Percentiles rank a stretch among this genome's conserved stretches.
Conservation (phyloP, 2,888 invertebrate species). For the Cylloceria caligata region DNA sequence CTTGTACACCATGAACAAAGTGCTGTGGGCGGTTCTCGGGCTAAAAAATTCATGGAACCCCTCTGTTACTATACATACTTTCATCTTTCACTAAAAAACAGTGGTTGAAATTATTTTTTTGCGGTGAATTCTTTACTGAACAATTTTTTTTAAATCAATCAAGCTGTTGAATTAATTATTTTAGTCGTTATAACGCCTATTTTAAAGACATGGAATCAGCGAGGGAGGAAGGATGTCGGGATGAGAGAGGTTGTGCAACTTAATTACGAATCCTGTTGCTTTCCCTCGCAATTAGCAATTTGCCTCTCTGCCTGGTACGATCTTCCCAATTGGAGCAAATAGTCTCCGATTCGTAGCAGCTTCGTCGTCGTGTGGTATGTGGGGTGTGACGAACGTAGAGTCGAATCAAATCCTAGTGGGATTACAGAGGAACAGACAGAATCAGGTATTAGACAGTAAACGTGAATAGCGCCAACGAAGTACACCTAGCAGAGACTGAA, state of each 20-base stretch:
- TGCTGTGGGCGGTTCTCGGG: slow-evolving; percentile 19
- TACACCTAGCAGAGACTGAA: neutral
- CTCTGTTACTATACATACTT: neutral
- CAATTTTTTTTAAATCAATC: neutral
- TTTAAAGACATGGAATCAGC: neutral
- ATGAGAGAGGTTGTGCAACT: slow-evolving; percentile 16
- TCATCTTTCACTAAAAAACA: neutral
- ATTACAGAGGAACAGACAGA: slow-evolving; percentile 21
- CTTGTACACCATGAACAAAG: slow-evolving; percentile 14
- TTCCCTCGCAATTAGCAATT: slow-evolving; percentile 58
- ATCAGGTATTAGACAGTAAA: slow-evolving; percentile 29
- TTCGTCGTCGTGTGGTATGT: slow-evolving; percentile 22
- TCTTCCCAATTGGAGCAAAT: slow-evolving; percentile 34
- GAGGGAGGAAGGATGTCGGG: neutral
- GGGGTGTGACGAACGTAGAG: slow-evolving; percentile 8
- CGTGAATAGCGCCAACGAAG: neutral
- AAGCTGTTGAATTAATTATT: neutral
- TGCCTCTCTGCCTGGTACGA: slow-evolving; percentile 25
- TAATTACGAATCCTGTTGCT: slow-evolving; percentile 64
- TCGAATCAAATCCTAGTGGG: neutral
- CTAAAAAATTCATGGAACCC: slow-evolving; percentile 12
- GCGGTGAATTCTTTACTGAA: neutral
- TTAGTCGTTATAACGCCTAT: neutral
- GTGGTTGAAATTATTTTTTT: neutral
- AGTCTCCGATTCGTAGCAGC: slow-evolving; percentile 30